Evolutionary conservation across 2,888 invertebrate species (phyloP), one percentile per base, ranked within the genome.

Genomic region (Lucinisca nassula): DNA sequence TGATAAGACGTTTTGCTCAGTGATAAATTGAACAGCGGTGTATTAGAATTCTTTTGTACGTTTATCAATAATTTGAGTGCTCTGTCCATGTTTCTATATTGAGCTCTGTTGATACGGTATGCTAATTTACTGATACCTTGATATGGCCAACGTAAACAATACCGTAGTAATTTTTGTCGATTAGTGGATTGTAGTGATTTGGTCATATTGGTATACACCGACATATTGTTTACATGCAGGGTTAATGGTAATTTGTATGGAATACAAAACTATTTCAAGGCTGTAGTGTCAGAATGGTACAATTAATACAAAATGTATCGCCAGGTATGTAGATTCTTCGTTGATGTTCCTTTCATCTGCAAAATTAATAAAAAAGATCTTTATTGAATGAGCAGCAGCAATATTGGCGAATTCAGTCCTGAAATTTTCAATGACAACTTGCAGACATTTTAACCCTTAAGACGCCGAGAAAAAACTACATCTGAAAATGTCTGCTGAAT

Each of bases 301-400:
- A 61, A 27, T 61, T 30, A 61, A 61, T 24, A 61, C 61, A 61
- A 61, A 61, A 61, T 61, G 61, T 61, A 61, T 30, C 61, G 61
- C 1, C 61, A 61, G 27, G 61, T 61, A 61, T 30, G 61, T 61
- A 30, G 6, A 10, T 27, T 3, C 61, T 61, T 61, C 27, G 3
- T 61, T 24, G 61, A 30, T 55, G 14, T 10, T 40, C 8, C n/a
- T n/a, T n/a, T n/a, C n/a, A n/a, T n/a, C n/a, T n/a, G n/a, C n/a
- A n/a, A n/a, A n/a, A n/a, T n/a, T n/a, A n/a, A n/a, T n/a, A n/a
- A n/a, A n/a, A n/a, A n/a, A n/a, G n/a, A n/a, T n/a, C n/a, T n/a
- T n/a, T n/a, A n/a, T n/a, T n/a, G n/a, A n/a, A n/a, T n/a, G n/a
- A n/a, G n/a, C n/a, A n/a, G n/a, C n/a, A n/a, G n/a, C n/a, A n/a